phyloP scores from a whole-genome alignment of 2,797 vertebrate species.

The Malacoctenus gilli region DNA sequence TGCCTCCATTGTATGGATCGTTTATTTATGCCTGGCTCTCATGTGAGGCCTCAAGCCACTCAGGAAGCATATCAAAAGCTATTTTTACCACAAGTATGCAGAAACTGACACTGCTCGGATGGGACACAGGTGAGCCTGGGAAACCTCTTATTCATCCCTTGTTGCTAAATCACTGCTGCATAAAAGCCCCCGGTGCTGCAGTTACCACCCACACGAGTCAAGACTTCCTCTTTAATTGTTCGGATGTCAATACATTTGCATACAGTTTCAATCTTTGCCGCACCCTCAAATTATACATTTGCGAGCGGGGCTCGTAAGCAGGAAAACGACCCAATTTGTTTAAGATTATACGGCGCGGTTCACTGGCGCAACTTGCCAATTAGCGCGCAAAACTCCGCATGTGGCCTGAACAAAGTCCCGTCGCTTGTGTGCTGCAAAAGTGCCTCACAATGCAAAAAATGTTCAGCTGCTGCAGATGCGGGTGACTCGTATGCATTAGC shows the following conservation, averaged over 20 bases:
- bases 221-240: conserved; percentile 68
- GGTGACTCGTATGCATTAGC: conserved; percentile 61
- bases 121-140: conserved; percentile 66
- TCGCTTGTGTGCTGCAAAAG: conserved; percentile 48
- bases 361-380: conserved; percentile 57
- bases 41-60: conserved; percentile 59
- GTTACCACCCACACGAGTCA: conserved; percentile 68
- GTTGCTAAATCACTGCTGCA: conserved; percentile 52
- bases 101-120: conserved; percentile 53
- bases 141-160: conserved; percentile 66
- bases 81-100: conserved; percentile 56
- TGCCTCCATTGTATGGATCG: conserved; percentile 31
- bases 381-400: conserved; percentile 63
- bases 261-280: conserved; percentile 51
- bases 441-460: conserved; percentile 65
- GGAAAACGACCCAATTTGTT: conserved; percentile 70
- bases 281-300: conserved; percentile 59
- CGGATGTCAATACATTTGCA: conserved; percentile 72
- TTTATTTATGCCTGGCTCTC: conserved; percentile 52
- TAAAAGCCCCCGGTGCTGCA: conserved; percentile 49
- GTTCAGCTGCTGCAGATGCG: conserved; percentile 58
- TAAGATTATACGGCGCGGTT: conserved; percentile 56
- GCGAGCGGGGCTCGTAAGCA: conserved; percentile 45
- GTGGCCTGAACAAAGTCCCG: conserved; percentile 60
- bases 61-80: conserved; percentile 61